Evolutionary conservation across 2,113 vertebrate species (phyloP), one percentile per base, ranked within the genome.

Genomic region (Amblyopsis rosae): DNA sequence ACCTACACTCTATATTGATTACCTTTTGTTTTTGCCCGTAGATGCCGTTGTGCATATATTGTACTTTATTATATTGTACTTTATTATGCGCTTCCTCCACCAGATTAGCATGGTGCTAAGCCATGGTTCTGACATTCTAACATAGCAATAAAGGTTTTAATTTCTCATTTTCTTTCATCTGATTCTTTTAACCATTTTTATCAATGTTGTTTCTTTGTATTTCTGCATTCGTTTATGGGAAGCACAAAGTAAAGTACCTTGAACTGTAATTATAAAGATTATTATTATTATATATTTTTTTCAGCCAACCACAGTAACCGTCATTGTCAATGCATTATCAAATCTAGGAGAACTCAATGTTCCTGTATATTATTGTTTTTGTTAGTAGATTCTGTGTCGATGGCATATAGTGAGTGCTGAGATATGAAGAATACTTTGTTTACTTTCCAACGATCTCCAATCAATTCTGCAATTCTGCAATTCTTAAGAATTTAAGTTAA

Each of bases 281-380:
- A 62, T 48, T 62, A 53, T n/a, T n/a, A n/a, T n/a, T n/a, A 65
- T 9, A 49, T 13, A 53, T n/a, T 45, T 55, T 33, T 17, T 13
- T 8, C 3, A 41, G 62, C 62, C 47, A 64, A 48, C 51, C 45
- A 9, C 55, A 9, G 51, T 6, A 26, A 7, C 50, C 51, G n/a
- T 33, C 35, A 64, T 51, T 53, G 26, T 49, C 13, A 26, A 64
- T 16, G 13, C 26, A 32, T 53, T 64, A 64, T 64, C 53, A 53
- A 16, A 64, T 35, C 49, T n/a, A 32, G 1, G 9, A 51, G 10
- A 26, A 3, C 2, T 55, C 48, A 51, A 51, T 47, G 48, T 64
- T 33, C 17, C 46, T 13, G 10, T 51, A 48, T 56, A 19, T 7
- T 46, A 19, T 56, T 45, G 46, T 41, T 12, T 16, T 16, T 17